Evolutionary conservation across 2,888 invertebrate genomes (phyloP).

Genomic region (Cerastis rubricosa): DNA sequence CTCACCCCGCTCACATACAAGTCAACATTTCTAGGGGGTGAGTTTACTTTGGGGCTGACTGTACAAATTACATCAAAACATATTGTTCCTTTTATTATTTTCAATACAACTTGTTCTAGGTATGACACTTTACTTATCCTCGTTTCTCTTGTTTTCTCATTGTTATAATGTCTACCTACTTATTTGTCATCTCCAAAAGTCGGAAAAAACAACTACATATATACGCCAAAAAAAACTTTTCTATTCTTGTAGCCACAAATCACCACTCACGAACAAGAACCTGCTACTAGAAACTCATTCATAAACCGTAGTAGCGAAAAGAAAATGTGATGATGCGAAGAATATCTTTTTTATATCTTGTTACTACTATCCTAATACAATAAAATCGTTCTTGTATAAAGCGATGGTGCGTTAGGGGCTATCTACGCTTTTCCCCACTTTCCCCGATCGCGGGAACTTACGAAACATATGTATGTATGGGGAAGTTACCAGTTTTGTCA

Average conservation of each 20-base stretch:
- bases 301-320: slow-evolving; percentile 22
- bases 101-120: background rate
- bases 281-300: slow-evolving; percentile 21
- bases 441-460: slow-evolving; percentile 49
- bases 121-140: background rate
- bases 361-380: slow-evolving; percentile 59
- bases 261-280: slow-evolving; percentile 7
- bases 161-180: background rate
- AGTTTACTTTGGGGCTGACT: too few species aligned
- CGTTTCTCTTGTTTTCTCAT: background rate
- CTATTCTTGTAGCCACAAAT: slow-evolving; percentile 9
- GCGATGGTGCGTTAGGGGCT: slow-evolving; percentile 54
- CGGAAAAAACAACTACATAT: background rate
- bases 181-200: background rate
- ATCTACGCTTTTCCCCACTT: slow-evolving; percentile 58
- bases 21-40: too few species aligned
- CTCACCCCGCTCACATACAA: too few species aligned
- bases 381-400: slow-evolving; percentile 61
- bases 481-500: slow-evolving; percentile 65
- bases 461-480: slow-evolving; percentile 68
- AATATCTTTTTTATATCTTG: slow-evolving; percentile 39
- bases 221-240: background rate
- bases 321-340: slow-evolving; percentile 40
- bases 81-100: background rate
- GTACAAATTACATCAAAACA: background rate